phyloP scores from a whole-genome alignment of 1,140 invertebrate genomes.

The Polyergus mexicanus region DNA sequence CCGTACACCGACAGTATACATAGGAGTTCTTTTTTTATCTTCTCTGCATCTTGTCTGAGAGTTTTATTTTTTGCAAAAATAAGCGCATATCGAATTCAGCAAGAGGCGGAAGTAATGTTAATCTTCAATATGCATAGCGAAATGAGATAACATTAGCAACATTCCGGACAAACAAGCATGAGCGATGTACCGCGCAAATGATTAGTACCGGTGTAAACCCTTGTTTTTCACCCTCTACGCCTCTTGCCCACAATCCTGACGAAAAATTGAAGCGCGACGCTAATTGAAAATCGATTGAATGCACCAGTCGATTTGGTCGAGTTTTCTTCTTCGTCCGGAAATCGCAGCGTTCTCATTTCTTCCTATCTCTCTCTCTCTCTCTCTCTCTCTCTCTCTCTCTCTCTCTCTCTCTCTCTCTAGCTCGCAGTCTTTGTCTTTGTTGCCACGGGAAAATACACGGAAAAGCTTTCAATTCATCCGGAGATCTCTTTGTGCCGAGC shows the following conservation, averaged over 20 bases:
- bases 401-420: not conserved
- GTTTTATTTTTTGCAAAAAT: not conserved
- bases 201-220: constrained; percentile 61
- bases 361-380: not conserved
- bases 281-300: constrained; percentile 79
- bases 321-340: constrained; percentile 16
- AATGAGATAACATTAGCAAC: constrained; percentile 24
- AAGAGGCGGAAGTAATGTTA: not conserved
- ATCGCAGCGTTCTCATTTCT: constrained; percentile 36
- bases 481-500: constrained; percentile 53
- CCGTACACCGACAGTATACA: not conserved
- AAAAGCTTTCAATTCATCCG: constrained; percentile 57
- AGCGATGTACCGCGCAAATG: constrained; percentile 63
- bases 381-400: constrained; percentile 1
- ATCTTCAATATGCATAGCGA: constrained; percentile 24
- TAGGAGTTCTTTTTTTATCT: not conserved
- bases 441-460: constrained; percentile 49
- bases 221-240: constrained; percentile 55
- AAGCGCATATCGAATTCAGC: not conserved
- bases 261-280: constrained; percentile 71
- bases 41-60: not conserved
- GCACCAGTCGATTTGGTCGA: constrained; percentile 36
- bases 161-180: constrained; percentile 40
- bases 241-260: not conserved
- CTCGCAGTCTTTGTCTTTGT: constrained; percentile 37